Conservation (phyloP, 2,797 vertebrate genomes). For the Chaetophractus vellerosus region DNA sequence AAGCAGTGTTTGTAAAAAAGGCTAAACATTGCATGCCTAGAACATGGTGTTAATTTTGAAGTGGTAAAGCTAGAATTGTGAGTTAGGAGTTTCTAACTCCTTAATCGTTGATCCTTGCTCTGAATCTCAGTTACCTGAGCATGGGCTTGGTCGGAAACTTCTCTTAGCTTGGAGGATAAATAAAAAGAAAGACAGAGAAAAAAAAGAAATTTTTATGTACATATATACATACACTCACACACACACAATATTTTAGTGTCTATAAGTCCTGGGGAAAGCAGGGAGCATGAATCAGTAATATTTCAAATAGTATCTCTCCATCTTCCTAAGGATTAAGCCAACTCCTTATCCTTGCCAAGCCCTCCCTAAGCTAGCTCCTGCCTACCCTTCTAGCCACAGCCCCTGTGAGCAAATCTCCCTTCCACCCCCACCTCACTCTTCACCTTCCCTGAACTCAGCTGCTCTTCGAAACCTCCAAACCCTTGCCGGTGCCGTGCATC, state of each 20-base stretch:
- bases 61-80: background rate
- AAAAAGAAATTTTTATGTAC: too few relatives aligned
- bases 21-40: background rate
- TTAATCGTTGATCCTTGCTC: background rate
- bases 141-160: background rate
- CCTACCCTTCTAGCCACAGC: background rate
- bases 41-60: background rate
- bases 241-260: too few relatives aligned
- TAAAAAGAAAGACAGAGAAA: background rate
- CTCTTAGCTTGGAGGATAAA: constrained; percentile 46
- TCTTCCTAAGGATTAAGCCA: background rate
- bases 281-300: background rate
- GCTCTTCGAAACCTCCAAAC: background rate
- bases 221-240: too few relatives aligned
- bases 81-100: background rate
- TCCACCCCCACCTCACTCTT: background rate
- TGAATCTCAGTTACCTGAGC: background rate
- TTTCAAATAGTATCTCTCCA: background rate
- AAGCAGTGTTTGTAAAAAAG: background rate
- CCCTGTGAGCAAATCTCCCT: background rate
- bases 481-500: background rate
- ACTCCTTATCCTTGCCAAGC: background rate
- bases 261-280: background rate
- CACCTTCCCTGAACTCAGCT: background rate
- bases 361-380: background rate